Evolutionary conservation across 2,888 invertebrate species (phyloP).

Genomic region (Seladonia tumulorum): DNA sequence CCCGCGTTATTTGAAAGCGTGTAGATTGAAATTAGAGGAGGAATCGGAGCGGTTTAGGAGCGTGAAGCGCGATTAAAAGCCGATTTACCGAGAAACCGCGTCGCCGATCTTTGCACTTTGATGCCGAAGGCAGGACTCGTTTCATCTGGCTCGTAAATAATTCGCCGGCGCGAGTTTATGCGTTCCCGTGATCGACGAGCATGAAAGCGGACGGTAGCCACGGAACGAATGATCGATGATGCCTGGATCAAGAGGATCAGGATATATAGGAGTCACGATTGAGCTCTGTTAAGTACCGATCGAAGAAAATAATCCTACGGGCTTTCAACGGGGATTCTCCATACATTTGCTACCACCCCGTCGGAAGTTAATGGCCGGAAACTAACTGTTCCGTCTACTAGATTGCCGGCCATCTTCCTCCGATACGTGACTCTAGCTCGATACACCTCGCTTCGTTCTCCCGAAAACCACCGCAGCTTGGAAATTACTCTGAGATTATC

Average conservation of each 20-base stretch:
- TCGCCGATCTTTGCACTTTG: constrained; percentile 37
- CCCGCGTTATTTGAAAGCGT: background rate
- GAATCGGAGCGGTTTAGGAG: constrained; percentile 19
- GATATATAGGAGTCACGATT: constrained; percentile 68
- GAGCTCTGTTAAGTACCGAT: constrained; percentile 52
- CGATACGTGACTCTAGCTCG: background rate
- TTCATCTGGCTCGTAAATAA: constrained; percentile 51
- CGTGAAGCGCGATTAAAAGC: constrained; percentile 18
- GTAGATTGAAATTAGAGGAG: background rate
- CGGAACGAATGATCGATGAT: constrained; percentile 71
- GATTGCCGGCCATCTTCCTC: background rate
- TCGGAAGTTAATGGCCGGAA: constrained; percentile 40
- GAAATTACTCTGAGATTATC: background rate
- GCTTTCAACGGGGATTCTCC: constrained; percentile 39
- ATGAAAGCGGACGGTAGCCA: constrained; percentile 72
- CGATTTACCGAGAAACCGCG: constrained; percentile 36
- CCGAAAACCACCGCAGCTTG: background rate
- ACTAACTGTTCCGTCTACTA: constrained; percentile 32
- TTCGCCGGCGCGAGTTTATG: constrained; percentile 52
- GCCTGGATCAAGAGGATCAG: constrained; percentile 69
- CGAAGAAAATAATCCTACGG: constrained; percentile 51
- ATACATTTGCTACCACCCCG: constrained; percentile 10
- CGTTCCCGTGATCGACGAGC: constrained; percentile 67
- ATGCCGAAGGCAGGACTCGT: constrained; percentile 21
- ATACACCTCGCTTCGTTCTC: background rate